These are phyloP conservation scores for Microcebus murinus DNA, from an alignment of 2,113 vertebrate species.

Conservation along the genomic window DNA sequence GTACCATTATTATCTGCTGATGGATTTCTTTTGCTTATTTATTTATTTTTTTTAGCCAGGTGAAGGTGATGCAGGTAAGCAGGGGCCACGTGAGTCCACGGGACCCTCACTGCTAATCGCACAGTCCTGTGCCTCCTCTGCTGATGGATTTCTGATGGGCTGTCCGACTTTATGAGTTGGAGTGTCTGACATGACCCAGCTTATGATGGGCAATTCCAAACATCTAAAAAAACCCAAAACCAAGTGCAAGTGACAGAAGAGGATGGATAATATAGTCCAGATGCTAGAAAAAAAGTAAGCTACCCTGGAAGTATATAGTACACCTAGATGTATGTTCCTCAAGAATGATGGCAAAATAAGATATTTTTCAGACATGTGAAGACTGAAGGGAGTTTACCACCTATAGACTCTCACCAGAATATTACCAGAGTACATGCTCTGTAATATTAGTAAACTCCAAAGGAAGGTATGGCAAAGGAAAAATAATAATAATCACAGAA, in stretches of 20 bases:
- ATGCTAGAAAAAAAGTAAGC: background rate
- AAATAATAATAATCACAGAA: background rate
- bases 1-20: background rate
- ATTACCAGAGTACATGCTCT: background rate
- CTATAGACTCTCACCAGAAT: background rate
- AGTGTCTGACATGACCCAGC: background rate
- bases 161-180: background rate
- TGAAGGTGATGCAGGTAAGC: background rate
- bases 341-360: background rate
- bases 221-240: background rate
- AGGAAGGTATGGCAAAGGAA: background rate
- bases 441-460: background rate
- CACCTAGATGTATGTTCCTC: background rate
- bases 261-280: background rate
- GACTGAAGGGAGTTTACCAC: background rate
- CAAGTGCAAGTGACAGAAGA: background rate
- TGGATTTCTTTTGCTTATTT: too few species aligned
- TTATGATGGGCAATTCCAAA: background rate
- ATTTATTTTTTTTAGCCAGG: background rate
- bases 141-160: background rate
- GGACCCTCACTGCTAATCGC: background rate
- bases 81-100: rapidly evolving
- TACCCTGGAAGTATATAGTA: background rate
- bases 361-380: background rate
- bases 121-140: background rate